Base-by-base conservation (phyloP, 2,888 invertebrate genomes). In the Pandemis heparana region DNA sequence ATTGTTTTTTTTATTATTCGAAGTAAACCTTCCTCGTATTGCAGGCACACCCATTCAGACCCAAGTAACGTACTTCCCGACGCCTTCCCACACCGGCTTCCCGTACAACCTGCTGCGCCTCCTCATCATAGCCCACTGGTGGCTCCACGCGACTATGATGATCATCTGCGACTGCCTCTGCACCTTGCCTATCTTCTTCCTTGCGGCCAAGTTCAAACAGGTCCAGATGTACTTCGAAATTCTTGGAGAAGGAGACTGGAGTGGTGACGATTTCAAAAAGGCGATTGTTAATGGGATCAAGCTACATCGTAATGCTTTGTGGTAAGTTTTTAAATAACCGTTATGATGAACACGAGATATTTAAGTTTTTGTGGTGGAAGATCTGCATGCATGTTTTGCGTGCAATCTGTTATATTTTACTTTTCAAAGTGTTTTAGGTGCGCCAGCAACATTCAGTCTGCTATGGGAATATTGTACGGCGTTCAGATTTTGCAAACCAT, bases 381-480 rank as follows among this genome's bases (percentile, higher is more conserved):
- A n/a, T n/a, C n/a, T n/a, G n/a, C n/a, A n/a, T 23, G 23, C 23
- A 23, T 2, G 2, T 23, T 23, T 23, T 2, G 23, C 23, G 2
- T 2, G 23, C 23, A 41, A 6, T 5, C 7, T 41, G 1, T 41
- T 41, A 41, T 41, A 1, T 41, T 41, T 6, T 6, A 41, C 41
- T 9, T 41, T 7, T 41, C 7, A 41, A 43, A 10, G 23, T 23
- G 5, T 5, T 48, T 39, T 38, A 91, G 91, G 86, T 89, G 89
- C 71, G 86, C 89, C 0, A 78, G 78, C 0, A 84, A 86, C 65
- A 85, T 89, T 0, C 90, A 91, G 73, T 67, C 74, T 3, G 80
- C 87, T 1, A 77, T 91, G 69, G 89, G 91, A 0, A 81, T 81
- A 5, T 74, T 90, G 0, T 91, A 89, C 81, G 88, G 88, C 70